phyloP scores from a whole-genome alignment of 2,113 vertebrate genomes.

The Chionomys nivalis region DNA sequence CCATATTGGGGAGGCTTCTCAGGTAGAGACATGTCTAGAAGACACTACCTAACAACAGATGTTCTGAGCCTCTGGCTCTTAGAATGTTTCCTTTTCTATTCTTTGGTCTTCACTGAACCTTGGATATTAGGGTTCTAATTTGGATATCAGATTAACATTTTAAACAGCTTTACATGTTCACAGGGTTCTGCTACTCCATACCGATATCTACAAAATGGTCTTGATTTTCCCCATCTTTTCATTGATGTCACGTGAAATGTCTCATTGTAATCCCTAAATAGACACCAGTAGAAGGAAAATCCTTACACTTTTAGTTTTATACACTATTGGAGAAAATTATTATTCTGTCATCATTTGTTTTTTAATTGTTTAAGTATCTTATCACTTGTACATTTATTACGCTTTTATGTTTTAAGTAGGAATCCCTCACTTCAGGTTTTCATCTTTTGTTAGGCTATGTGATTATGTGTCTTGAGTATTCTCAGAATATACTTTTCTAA shows the following conservation, averaged over 20 bases:
- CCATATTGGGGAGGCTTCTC: not conserved
- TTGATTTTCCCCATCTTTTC: not conserved
- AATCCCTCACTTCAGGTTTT: not conserved
- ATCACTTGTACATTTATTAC: not conserved
- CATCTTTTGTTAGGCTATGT: not conserved
- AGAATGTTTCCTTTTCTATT: not conserved
- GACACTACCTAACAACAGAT: not conserved
- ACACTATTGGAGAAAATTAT: not conserved
- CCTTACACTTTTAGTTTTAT: not conserved
- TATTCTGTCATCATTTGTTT: not conserved
- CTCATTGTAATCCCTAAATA: not conserved
- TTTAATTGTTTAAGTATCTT: not conserved
- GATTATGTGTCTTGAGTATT: not conserved
- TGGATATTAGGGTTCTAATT: not conserved
- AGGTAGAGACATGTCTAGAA: not conserved
- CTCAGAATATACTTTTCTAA: not conserved
- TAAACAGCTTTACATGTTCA: not conserved
- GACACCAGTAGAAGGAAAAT: not conserved
- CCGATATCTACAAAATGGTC: not conserved
- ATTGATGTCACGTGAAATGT: not conserved
- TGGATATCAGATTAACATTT: not conserved
- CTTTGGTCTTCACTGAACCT: not conserved
- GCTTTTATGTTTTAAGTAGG: constrained; percentile 22
- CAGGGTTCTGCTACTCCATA: not conserved
- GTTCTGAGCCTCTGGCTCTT: not conserved